These are phyloP conservation scores for Tridacna crocea DNA, from an alignment of 2,888 invertebrate genomes.

Conservation along the genomic window DNA sequence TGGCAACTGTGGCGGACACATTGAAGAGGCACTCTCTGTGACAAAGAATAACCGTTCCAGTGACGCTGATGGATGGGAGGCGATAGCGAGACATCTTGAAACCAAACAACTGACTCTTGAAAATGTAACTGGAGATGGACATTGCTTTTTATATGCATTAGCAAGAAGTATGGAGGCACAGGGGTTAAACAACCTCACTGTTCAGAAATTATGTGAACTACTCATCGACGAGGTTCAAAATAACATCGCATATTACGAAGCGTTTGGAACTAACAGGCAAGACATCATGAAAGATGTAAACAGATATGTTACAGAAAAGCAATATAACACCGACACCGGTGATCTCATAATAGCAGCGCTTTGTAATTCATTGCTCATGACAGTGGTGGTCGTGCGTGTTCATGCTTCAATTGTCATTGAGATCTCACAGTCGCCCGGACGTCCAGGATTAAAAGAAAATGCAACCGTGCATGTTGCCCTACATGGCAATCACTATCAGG, in stretches of 20 bases:
- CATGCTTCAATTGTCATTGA: neutral
- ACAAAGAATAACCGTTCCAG: neutral
- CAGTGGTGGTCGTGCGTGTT: neutral
- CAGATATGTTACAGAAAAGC: slow-evolving; percentile 27
- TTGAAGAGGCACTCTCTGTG: neutral
- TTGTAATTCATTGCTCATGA: slow-evolving; percentile 16
- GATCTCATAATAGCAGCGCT: slow-evolving; percentile 36
- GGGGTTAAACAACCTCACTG: too few species aligned
- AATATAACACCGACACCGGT: slow-evolving; percentile 30
- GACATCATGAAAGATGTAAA: too few species aligned
- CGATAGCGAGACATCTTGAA: neutral
- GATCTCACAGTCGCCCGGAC: neutral
- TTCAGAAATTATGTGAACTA: too few species aligned
- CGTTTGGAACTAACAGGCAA: too few species aligned
- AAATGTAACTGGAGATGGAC: slow-evolving; percentile 28
- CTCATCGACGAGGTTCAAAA: too few species aligned
- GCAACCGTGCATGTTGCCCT: neutral
- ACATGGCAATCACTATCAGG: neutral
- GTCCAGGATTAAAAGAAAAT: neutral
- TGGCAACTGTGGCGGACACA: neutral
- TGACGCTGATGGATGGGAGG: slow-evolving; percentile 16
- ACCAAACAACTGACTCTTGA: neutral
- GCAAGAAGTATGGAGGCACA: slow-evolving; percentile 16
- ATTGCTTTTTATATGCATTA: slow-evolving; percentile 28
- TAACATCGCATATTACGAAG: too few species aligned